Base-by-base conservation (phyloP, 2,888 invertebrate species). In the Luffia ferchaultella region DNA sequence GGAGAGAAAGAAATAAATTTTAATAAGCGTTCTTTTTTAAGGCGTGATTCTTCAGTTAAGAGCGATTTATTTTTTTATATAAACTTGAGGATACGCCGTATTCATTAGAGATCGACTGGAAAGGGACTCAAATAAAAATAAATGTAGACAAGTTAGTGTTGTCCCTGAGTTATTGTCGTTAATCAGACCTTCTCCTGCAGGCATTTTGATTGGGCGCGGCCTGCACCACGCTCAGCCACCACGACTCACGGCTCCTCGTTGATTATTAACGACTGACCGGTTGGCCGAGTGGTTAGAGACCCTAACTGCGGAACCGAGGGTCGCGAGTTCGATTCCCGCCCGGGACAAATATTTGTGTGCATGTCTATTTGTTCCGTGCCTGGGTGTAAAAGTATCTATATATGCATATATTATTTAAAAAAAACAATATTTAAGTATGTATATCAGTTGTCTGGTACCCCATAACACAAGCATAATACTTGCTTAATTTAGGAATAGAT, bases 41-140 rank as follows among this genome's bases (percentile, higher is more conserved):
- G 79, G 83, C 82, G 83, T 83, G 83, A 83, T 82, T 82, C 83
- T 78, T 82, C 78, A 82, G 83, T 78, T 78, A 77, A 80, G 74
- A 79, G 77, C 80, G 78, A 80, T 80, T 82, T 82, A 80, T 82
- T 82, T 83, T 48, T 80, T 79, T 82, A 78, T 82, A 79, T 78
- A 74, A 78, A 73, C 76, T 76, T 71, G 70, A 76, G 82, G 80
- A 82, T 82, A 82, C 82, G 75, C 80, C 68, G 82, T 78, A 82
- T 83, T 83, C 82, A 82, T 83, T 83, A 82, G 80, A 82, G 78
- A 79, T 79, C 77, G 78, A 72, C 73, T 76, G 76, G 78, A 76
- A 79, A 77, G 77, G 78, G 76, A 70, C 73, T 69, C 69, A 76
- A 76, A 76, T 78, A 79, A 82, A 77, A 80, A 76, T 71, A 78